These are phyloP conservation scores for Acholoe squamosa DNA, from an alignment of 2,888 invertebrate genomes.

Conservation along the genomic window DNA sequence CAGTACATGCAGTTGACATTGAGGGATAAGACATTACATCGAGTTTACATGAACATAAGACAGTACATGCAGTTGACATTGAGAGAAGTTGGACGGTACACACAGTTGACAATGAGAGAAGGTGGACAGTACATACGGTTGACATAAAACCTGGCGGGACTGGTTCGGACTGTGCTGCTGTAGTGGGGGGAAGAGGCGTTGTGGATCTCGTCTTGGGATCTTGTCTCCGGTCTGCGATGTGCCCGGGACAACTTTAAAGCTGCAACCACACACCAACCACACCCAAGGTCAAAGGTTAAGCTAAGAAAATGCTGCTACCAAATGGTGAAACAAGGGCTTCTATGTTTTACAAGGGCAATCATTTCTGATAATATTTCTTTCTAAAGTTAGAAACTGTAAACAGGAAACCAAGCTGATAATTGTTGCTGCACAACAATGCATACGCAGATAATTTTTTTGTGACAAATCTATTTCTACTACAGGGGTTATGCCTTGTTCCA, in stretches of 20 bases:
- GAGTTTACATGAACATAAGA: too few relatives aligned
- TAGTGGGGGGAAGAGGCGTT: constrained; percentile 48
- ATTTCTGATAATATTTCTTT: too few relatives aligned
- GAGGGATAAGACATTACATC: neutral
- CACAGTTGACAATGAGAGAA: neutral
- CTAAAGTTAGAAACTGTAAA: too few relatives aligned
- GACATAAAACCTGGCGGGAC: constrained; percentile 59
- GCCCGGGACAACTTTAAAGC: constrained; percentile 40
- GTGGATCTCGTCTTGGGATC: constrained; percentile 53
- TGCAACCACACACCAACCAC: constrained; percentile 61
- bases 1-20: neutral
- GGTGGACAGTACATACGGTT: constrained; percentile 56
- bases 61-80: neutral
- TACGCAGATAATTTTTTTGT: too few relatives aligned
- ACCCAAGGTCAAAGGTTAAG: constrained; percentile 52
- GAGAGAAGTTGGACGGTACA: neutral
- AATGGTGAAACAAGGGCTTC: neutral
- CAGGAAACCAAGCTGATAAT: too few relatives aligned
- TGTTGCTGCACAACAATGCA: too few relatives aligned
- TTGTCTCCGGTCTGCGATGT: neutral
- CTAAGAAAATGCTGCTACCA: constrained; percentile 7
- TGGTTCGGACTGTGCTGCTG: constrained; percentile 28
- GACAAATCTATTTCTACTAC: too few relatives aligned
- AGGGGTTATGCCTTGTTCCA: neutral
- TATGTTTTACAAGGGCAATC: too few relatives aligned